Base-by-base conservation (phyloP, 2,113 vertebrate species). In the Pelmatolapia mariae region DNA sequence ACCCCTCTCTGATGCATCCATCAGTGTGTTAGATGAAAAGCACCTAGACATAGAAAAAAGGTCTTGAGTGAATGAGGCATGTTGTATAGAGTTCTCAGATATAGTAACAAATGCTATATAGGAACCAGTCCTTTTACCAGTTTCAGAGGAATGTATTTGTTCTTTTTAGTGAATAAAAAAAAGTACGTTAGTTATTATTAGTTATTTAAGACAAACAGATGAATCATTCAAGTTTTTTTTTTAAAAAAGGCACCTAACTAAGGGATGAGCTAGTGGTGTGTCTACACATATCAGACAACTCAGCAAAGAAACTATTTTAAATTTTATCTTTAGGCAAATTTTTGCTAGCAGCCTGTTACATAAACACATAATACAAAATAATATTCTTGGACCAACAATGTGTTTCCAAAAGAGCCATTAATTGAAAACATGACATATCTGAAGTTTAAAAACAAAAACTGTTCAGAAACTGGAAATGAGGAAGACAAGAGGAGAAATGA, bases 401-500 rank as follows among this genome's bases (percentile, higher is more conserved):
- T 68, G n/a, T 40, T 71, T 71, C n/a, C n/a, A 8, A 43, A 71
- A 43, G n/a, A 24, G 2, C 31, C 31, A 2, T 24, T 71, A 15
- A 43, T 6, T 43, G n/a, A 71, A 43, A 43, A 71, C 33, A 26
- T 43, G 66, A 24, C 13, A 71, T 16, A 1, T 24, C 12, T n/a
- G 10, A 66, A 38, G 61, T 38, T 38, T 0, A 0, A n/a, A 36
- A 36, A 13, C 3, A 24, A 66, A 12, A 12, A 38, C 0, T n/a
- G 33, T 66, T 38, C 61, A 38, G 33, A 38, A 45, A 73, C 22
- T 73, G 38, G 2, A 43, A 24, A 24, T 9, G 12, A 24, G 8
- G 38, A 26, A 22, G 22, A 73, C 66, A 73, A 26, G 40, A 45
- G 22, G n/a, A 26, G 38, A 73, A 45, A 45, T 10, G 13, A 13